Evolutionary conservation across 2,113 vertebrate species (phyloP).

Genomic region (Aegithalos caudatus): DNA sequence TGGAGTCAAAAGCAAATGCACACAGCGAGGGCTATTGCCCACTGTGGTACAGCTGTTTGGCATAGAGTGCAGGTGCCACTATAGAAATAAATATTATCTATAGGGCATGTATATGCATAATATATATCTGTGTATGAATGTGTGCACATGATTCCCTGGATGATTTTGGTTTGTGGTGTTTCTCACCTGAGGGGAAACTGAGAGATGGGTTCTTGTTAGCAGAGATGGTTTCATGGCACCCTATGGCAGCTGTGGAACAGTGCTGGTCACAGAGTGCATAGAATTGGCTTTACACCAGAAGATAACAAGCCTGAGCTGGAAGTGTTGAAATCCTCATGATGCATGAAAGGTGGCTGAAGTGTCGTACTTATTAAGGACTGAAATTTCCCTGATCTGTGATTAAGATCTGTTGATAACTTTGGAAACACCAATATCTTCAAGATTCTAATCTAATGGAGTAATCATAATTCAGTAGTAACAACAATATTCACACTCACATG

Average conservation of each 20-base stretch:
- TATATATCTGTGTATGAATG: fast-evolving
- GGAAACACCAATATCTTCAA: neutral
- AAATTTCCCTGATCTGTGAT: neutral
- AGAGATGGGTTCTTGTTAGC: neutral
- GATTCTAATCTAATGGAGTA: neutral
- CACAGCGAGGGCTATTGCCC: neutral
- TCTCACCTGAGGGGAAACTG: neutral
- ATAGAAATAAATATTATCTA: fast-evolving
- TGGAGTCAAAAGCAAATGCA: neutral
- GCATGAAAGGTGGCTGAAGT: neutral
- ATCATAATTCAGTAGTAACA: neutral
- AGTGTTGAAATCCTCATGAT: neutral
- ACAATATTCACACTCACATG: neutral
- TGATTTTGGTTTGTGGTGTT: neutral
- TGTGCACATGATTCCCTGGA: neutral
- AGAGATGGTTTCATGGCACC: neutral
- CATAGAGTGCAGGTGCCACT: neutral
- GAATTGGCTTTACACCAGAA: neutral
- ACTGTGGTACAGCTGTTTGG: neutral
- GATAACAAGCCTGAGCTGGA: neutral
- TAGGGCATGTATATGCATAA: too few species aligned
- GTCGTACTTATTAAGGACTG: neutral
- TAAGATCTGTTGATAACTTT: neutral
- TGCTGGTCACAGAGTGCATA: neutral
- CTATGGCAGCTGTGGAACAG: fast-evolving